A percentile compares a stretch with the other conserved stretches of the same genome.
Evolutionary conservation across 1,140 invertebrate genomes (phyloP).

Genomic region (Neodiprion pinetum): DNA sequence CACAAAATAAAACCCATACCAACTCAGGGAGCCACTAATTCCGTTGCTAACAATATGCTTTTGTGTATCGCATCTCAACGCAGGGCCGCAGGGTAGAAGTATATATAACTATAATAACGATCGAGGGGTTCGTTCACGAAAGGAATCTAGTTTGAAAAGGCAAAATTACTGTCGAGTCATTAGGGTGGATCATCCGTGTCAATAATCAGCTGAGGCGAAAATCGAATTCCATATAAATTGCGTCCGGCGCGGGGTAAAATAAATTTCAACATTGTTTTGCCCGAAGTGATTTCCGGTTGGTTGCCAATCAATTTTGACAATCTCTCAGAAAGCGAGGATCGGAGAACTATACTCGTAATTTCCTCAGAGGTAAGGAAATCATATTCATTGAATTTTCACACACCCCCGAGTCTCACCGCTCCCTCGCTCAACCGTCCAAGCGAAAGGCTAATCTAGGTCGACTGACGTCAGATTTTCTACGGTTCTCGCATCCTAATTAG

Average conservation of each 20-base stretch:
- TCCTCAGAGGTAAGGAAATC: not conserved
- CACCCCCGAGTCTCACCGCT: not conserved
- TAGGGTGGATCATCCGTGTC: too few species aligned
- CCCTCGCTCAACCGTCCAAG: not conserved
- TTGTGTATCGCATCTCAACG: not conserved
- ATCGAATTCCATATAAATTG: not conserved
- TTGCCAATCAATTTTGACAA: not conserved
- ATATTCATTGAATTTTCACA: slow-evolving; percentile 2
- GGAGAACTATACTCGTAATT: too few species aligned
- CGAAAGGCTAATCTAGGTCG: too few species aligned
- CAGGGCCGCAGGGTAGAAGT: not conserved
- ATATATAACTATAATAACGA: not conserved
- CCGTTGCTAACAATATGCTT: slow-evolving; percentile 11
- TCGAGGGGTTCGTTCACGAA: not conserved
- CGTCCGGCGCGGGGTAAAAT: not conserved
- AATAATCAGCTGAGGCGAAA: too few species aligned
- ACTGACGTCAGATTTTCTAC: not conserved
- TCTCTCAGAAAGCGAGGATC: too few species aligned
- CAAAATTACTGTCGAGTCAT: too few species aligned
- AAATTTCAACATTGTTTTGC: not conserved
- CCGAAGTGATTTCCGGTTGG: not conserved
- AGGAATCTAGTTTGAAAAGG: too few species aligned
- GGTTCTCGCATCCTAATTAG: slow-evolving; percentile 4
- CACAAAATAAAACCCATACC: not conserved
- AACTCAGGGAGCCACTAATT: not conserved